phyloP scores from a whole-genome alignment of 2,113 vertebrate species.

The Tachysurus fulvidraco region DNA sequence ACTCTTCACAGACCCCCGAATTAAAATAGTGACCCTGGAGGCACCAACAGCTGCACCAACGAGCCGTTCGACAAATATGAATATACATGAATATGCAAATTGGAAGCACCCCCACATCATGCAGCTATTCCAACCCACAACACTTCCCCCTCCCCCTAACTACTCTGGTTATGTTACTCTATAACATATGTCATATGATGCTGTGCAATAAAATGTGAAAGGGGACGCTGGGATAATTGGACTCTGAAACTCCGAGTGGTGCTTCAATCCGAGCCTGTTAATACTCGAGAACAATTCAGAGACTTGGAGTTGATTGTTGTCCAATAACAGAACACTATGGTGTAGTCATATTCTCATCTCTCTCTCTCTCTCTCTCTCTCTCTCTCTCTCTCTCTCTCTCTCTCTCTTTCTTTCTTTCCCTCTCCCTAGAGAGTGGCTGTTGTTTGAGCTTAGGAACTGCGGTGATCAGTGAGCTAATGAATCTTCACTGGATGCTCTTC shows the following conservation, averaged over 20 bases:
- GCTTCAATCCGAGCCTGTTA: not conserved
- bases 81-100: slow-evolving; percentile 11
- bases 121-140: not conserved
- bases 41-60: not conserved
- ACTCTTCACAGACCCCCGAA: not conserved
- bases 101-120: not conserved
- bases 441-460: slow-evolving; percentile 55
- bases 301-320: not conserved
- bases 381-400: not conserved
- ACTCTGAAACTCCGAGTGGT: too few relatives aligned
- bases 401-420: not conserved
- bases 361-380: not conserved
- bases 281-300: not conserved
- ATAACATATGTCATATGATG: not conserved
- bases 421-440: not conserved
- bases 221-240: not conserved
- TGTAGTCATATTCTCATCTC: not conserved
- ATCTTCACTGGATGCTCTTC: slow-evolving; percentile 59
- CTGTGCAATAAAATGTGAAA: not conserved
- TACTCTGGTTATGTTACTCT: not conserved
- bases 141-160: not conserved
- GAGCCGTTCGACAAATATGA: not conserved
- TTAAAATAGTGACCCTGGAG: not conserved
- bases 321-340: not conserved
- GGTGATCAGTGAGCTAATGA: slow-evolving; percentile 61